phyloP scores from a whole-genome alignment of 1,140 invertebrate species.

The Drosophila pruinosa region DNA sequence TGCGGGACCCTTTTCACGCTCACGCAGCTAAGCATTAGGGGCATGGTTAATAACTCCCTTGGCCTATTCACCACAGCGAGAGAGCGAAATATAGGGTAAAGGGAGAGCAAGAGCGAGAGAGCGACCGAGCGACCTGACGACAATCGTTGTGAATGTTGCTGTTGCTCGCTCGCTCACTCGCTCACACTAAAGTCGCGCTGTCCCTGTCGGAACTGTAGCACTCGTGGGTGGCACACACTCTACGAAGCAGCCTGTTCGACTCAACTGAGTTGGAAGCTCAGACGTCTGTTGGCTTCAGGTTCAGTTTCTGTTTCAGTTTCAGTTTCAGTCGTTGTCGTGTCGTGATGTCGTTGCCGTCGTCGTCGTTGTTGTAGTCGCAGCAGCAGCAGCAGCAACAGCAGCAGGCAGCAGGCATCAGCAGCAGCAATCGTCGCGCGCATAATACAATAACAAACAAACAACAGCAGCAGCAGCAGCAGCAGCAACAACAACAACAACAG shows the following conservation, averaged over 20 bases:
- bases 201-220: background rate
- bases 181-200: background rate
- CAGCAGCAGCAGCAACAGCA: constrained; percentile 35
- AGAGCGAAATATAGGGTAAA: background rate
- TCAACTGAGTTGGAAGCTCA: constrained; percentile 52
- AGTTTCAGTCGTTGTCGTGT: constrained; percentile 80
- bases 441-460: constrained; percentile 38
- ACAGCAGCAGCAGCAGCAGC: constrained; percentile 24
- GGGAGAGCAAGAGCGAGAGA: background rate
- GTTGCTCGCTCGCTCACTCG: background rate
- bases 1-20: background rate
- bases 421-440: constrained; percentile 46
- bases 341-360: constrained; percentile 80
- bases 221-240: constrained; percentile 20
- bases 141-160: constrained; percentile 16
- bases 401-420: constrained; percentile 33
- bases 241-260: background rate
- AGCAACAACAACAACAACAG: constrained; percentile 25
- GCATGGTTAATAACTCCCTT: constrained; percentile 37
- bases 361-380: constrained; percentile 67
- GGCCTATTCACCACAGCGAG: constrained; percentile 29
- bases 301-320: constrained; percentile 63
- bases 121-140: constrained; percentile 34
- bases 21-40: background rate
- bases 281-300: constrained; percentile 43